These are phyloP conservation scores for Stegodyphus mimosarum DNA, from an alignment of 1,140 invertebrate genomes.

Conservation along the genomic window DNA sequence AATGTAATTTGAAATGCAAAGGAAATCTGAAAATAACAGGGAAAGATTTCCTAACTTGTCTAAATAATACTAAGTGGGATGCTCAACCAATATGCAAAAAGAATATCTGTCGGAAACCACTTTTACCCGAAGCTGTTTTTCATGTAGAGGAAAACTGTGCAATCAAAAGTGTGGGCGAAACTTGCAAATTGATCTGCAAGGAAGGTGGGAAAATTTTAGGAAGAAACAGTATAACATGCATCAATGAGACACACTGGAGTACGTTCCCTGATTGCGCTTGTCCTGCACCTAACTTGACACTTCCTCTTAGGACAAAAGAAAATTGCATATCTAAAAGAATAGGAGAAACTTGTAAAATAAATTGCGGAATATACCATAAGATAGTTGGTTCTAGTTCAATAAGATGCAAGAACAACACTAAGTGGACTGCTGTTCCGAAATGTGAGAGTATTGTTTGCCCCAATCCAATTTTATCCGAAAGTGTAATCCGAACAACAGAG, in stretches of 20 bases:
- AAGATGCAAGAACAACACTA: background rate
- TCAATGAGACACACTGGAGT: background rate
- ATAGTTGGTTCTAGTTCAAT: background rate
- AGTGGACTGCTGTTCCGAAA: constrained; percentile 1
- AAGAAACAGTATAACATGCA: background rate
- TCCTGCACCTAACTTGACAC: background rate
- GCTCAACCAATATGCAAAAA: background rate
- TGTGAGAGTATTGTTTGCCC: background rate
- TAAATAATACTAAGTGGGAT: background rate
- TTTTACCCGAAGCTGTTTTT: background rate
- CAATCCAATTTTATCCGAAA: background rate
- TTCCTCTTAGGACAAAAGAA: background rate
- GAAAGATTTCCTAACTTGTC: background rate
- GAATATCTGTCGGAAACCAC: background rate
- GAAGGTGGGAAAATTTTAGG: constrained; percentile 12
- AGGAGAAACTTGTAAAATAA: constrained; percentile 8
- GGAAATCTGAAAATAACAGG: background rate
- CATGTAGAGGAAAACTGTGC: background rate
- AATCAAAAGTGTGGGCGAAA: background rate
- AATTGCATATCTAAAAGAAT: background rate
- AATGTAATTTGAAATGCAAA: constrained; percentile 19
- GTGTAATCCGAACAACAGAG: constrained; percentile 3
- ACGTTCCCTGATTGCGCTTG: background rate
- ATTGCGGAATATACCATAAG: background rate
- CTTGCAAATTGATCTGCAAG: background rate